Conservation (phyloP, 2,797 vertebrate genomes). For the Carapus acus region DNA sequence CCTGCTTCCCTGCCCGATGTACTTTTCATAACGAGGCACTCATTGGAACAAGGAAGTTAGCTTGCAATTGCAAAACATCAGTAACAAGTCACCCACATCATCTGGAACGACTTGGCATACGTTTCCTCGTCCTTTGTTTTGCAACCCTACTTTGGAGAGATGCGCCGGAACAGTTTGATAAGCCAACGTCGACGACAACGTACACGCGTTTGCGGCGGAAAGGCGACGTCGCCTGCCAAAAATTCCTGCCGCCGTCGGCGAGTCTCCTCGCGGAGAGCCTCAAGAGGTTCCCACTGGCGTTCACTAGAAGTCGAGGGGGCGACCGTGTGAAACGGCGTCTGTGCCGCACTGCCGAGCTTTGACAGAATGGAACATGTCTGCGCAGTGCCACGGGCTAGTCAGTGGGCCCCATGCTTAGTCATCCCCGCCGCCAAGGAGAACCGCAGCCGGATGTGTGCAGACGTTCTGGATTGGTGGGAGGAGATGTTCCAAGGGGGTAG, state of each 20-base stretch:
- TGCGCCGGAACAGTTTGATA: background rate
- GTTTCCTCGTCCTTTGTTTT: slow-evolving; percentile 1
- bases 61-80: slow-evolving; percentile 14
- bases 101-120: background rate
- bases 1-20: slow-evolving; percentile 38
- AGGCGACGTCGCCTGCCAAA: too few relatives aligned
- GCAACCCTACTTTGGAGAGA: background rate
- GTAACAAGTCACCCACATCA: background rate
- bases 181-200: too few relatives aligned
- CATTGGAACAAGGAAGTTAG: slow-evolving; percentile 25
- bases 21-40: slow-evolving; percentile 37
- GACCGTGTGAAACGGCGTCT: slow-evolving; percentile 61
- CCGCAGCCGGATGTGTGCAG: background rate
- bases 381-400: slow-evolving; percentile 55
- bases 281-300: slow-evolving; percentile 53
- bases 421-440: slow-evolving; percentile 43
- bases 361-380: slow-evolving; percentile 72
- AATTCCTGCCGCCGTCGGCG: slow-evolving; percentile 11
- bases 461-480: background rate
- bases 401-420: slow-evolving; percentile 59
- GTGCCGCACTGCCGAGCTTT: slow-evolving; percentile 55
- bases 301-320: slow-evolving; percentile 47
- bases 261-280: slow-evolving; percentile 20
- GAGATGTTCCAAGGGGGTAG: too few relatives aligned
- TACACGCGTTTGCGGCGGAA: too few relatives aligned